Evolutionary conservation across 2,113 vertebrate genomes (phyloP).

Genomic region (Rostratula benghalensis): DNA sequence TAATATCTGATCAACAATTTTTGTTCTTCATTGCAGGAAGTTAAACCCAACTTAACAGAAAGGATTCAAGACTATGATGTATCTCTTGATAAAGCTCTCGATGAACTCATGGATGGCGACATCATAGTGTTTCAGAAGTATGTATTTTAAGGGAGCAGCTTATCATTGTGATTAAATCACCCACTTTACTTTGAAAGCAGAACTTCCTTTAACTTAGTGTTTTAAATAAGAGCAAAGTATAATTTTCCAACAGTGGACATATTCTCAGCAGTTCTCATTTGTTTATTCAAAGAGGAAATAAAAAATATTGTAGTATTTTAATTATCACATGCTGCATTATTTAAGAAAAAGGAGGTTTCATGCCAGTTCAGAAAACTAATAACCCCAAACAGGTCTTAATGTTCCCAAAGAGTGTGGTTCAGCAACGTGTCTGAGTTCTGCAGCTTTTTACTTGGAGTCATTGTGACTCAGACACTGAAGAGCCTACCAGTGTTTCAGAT

Average conservation of each 20-base stretch:
- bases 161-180: neutral
- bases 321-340: neutral
- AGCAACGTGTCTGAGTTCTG: neutral
- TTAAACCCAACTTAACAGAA: conserved; percentile 99
- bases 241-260: neutral
- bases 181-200: neutral
- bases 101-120: conserved; percentile 99
- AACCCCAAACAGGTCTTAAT: neutral
- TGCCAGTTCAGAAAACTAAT: neutral
- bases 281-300: neutral
- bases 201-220: neutral
- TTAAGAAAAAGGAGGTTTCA: neutral
- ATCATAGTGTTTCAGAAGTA: conserved; percentile 99
- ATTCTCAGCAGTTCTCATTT: neutral
- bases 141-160: conserved; percentile 20
- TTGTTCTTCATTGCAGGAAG: conserved; percentile 84
- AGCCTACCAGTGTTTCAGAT: neutral
- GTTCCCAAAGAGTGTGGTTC: neutral
- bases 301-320: neutral
- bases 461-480: neutral
- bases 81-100: conserved; percentile 98
- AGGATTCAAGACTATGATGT: conserved; percentile 99
- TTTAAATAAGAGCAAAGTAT: neutral
- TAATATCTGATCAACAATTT: neutral
- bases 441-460: neutral